phyloP scores from a whole-genome alignment of 2,888 invertebrate genomes.

The Myathropa florea region DNA sequence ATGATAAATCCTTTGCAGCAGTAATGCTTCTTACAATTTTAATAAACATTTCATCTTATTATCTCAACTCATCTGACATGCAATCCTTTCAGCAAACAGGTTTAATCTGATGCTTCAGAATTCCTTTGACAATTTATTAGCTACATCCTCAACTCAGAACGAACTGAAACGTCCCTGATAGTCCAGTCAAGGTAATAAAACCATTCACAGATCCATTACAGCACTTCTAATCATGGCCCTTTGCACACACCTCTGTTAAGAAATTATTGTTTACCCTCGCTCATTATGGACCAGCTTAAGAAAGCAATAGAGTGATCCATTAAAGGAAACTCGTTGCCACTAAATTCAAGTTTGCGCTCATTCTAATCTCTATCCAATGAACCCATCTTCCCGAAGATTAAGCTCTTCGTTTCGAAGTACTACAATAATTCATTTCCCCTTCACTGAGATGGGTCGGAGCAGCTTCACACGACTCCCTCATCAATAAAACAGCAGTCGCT shows the following conservation, averaged over 20 bases:
- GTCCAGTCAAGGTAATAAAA: neutral
- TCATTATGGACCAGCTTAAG: neutral
- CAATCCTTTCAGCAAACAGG: neutral
- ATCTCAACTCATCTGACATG: neutral
- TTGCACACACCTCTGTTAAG: neutral
- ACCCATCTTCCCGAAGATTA: neutral
- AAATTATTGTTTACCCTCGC: neutral
- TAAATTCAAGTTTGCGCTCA: neutral
- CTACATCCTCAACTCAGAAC: neutral
- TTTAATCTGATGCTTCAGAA: no score
- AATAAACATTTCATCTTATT: neutral
- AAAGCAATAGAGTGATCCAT: neutral
- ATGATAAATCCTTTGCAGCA: no score
- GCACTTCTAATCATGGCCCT: neutral
- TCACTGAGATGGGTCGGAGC: neutral
- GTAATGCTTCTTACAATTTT: neutral
- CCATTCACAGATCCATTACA: neutral
- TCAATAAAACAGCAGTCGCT: conserved; percentile 17
- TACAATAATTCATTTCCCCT: neutral
- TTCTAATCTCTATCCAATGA: neutral
- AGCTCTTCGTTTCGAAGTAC: neutral
- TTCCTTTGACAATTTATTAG: neutral
- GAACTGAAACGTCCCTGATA: neutral
- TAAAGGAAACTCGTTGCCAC: neutral
- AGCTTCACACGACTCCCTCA: neutral